A percentile compares a stretch with the other conserved stretches of the same genome.
phyloP scores from a whole-genome alignment of 2,888 invertebrate species.

The Cephalotes varians region DNA sequence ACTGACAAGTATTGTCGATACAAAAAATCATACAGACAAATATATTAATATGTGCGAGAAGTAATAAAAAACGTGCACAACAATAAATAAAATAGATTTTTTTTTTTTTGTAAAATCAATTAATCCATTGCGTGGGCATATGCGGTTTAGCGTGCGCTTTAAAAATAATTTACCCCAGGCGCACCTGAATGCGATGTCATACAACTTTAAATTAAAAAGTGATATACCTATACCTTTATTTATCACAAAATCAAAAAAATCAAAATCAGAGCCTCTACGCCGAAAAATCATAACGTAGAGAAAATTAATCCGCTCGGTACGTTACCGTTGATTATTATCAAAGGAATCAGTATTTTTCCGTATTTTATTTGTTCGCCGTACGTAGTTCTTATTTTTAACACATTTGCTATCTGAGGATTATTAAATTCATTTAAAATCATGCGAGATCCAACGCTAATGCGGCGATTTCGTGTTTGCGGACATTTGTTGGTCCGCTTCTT shows the following conservation, averaged over 20 bases:
- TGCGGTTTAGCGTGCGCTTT: background rate
- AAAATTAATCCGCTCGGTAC: constrained; percentile 4
- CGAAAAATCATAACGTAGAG: constrained; percentile 6
- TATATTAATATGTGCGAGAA: background rate
- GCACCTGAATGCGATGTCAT: constrained; percentile 4
- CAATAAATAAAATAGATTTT: constrained; percentile 27
- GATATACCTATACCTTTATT: constrained; percentile 20
- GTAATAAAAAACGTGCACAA: constrained; percentile 17
- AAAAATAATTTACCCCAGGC: constrained; percentile 32
- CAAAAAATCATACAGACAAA: constrained; percentile 8
- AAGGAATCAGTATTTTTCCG: background rate
- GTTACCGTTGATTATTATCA: background rate
- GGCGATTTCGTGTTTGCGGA: constrained; percentile 15
- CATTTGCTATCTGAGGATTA: background rate
- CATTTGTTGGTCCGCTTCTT: constrained; percentile 20
- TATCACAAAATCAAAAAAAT: constrained; percentile 12
- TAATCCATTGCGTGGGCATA: constrained; percentile 25
- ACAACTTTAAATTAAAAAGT: constrained; percentile 31
- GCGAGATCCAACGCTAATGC: constrained; percentile 20
- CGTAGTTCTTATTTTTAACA: constrained; percentile 3
- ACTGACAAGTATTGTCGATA: constrained; percentile 18
- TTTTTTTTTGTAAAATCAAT: constrained; percentile 33
- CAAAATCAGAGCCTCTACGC: too few relatives aligned
- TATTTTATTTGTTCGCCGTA: background rate
- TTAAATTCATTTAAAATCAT: constrained; percentile 37